Percentiles rank a stretch among this genome's conserved stretches.
Conservation (phyloP, 2,888 invertebrate genomes). For the Phorcus lineatus region DNA sequence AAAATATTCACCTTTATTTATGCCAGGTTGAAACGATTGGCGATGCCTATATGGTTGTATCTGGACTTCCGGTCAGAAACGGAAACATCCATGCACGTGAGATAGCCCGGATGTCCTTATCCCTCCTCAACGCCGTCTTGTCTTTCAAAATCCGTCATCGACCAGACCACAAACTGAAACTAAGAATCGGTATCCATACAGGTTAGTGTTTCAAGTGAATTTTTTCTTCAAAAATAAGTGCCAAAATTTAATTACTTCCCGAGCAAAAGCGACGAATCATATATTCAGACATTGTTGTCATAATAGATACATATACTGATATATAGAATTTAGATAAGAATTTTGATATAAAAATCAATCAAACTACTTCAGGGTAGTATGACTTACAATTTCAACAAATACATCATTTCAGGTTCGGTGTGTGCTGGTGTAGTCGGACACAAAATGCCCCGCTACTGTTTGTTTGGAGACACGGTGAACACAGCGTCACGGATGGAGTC, state of each 20-base stretch:
- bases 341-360: too few relatives aligned
- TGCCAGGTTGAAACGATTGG: conserved; percentile 75
- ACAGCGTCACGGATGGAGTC: neutral
- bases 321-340: too few relatives aligned
- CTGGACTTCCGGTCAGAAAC: conserved; percentile 91
- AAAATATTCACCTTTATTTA: too few relatives aligned
- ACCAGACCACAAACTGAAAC: conserved; percentile 89
- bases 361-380: neutral
- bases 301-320: too few relatives aligned
- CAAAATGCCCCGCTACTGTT: neutral
- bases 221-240: too few relatives aligned
- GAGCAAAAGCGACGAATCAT: too few relatives aligned
- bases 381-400: too few relatives aligned
- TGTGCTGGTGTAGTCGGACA: neutral
- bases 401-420: neutral
- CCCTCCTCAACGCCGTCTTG: conserved; percentile 88
- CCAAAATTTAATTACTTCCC: too few relatives aligned
- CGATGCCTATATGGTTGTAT: conserved; percentile 77
- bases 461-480: neutral
- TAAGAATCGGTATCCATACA: conserved; percentile 95
- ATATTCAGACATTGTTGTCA: too few relatives aligned
- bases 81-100: conserved; percentile 92
- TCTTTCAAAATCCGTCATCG: conserved; percentile 93
- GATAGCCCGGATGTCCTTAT: conserved; percentile 92
- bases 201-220: conserved; percentile 64